These are phyloP conservation scores for Mythimna impura DNA, from an alignment of 2,888 invertebrate species.

Conservation along the genomic window DNA sequence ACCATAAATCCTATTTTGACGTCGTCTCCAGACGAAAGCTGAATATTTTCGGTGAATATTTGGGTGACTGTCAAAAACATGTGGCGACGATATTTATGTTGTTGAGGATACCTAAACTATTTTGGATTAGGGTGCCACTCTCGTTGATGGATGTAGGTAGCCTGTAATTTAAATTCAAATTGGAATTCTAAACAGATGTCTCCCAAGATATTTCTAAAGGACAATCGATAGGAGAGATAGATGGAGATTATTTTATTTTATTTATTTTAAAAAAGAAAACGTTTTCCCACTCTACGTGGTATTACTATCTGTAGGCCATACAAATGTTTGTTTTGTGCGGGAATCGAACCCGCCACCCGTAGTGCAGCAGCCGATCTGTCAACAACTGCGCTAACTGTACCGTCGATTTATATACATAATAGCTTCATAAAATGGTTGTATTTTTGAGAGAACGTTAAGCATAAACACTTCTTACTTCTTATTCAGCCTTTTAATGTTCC, in stretches of 20 bases:
- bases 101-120: constrained; percentile 32
- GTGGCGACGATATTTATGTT: constrained; percentile 47
- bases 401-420: no score
- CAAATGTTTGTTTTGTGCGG: no score
- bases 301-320: no score
- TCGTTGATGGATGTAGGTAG: constrained; percentile 19
- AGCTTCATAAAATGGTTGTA: no score
- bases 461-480: no score
- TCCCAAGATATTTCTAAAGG: neutral
- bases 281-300: no score
- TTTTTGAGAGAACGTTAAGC: no score
- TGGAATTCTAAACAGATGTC: neutral
- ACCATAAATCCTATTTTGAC: constrained; percentile 54
- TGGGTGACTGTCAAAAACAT: constrained; percentile 24
- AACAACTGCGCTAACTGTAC: no score
- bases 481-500: no score
- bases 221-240: neutral
- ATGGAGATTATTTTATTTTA: no score
- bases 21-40: constrained; percentile 20
- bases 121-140: constrained; percentile 32
- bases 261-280: neutral
- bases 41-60: constrained; percentile 43
- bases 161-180: constrained; percentile 28
- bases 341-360: no score
- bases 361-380: no score